A percentile compares a stretch with the other conserved stretches of the same genome.
These are phyloP conservation scores for Semotilus atromaculatus DNA, from an alignment of 2,797 vertebrate genomes.

Conservation along the genomic window DNA sequence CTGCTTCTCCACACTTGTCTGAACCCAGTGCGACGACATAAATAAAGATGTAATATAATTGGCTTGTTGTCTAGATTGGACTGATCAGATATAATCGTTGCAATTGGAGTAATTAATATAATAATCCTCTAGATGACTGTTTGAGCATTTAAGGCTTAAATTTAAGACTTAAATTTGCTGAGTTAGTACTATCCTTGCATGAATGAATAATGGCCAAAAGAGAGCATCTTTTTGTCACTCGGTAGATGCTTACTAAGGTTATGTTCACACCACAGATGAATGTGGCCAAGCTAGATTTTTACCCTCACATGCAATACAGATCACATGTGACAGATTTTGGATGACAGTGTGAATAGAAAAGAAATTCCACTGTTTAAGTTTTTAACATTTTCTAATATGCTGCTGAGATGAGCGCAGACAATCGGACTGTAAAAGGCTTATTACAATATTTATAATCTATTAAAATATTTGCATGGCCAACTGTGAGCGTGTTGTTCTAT, in stretches of 20 bases:
- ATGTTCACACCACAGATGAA: background rate
- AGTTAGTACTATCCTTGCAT: background rate
- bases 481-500: background rate
- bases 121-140: background rate
- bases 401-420: background rate
- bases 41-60: background rate
- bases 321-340: background rate
- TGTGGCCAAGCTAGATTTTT: background rate
- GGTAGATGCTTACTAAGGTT: background rate
- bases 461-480: background rate
- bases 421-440: background rate
- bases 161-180: background rate
- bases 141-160: background rate
- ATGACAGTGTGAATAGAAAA: background rate
- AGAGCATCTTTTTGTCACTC: background rate
- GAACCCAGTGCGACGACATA: background rate
- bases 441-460: background rate
- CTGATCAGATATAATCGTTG: background rate
- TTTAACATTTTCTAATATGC: background rate
- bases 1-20: background rate
- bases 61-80: background rate
- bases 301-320: background rate
- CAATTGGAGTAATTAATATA: background rate
- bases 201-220: background rate
- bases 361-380: background rate